phyloP scores from a whole-genome alignment of 2,888 invertebrate genomes.

The Proisotoma minuta region DNA sequence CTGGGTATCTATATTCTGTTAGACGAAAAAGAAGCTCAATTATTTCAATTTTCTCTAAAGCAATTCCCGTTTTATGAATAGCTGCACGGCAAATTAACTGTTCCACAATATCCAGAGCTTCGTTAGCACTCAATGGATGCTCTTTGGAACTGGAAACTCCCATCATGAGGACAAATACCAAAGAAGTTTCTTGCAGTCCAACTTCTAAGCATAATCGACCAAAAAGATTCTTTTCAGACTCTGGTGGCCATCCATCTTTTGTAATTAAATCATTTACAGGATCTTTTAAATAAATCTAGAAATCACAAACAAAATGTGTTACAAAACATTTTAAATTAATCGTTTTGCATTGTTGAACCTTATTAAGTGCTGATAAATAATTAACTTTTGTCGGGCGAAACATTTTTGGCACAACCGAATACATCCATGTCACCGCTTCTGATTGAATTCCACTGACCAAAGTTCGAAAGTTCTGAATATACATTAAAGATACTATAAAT shows the following conservation, averaged over 20 bases:
- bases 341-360: too few relatives aligned
- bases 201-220: slow-evolving; percentile 80
- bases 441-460: slow-evolving; percentile 65
- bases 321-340: too few relatives aligned
- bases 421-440: slow-evolving; percentile 82
- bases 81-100: slow-evolving; percentile 80
- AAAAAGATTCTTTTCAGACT: slow-evolving; percentile 74
- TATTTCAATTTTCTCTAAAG: slow-evolving; percentile 74
- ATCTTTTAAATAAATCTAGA: slow-evolving; percentile 66
- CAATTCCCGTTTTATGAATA: slow-evolving; percentile 65
- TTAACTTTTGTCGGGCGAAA: slow-evolving; percentile 69
- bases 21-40: slow-evolving; percentile 85
- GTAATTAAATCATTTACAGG: slow-evolving; percentile 37
- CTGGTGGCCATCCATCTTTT: slow-evolving; percentile 79
- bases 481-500: not conserved
- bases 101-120: slow-evolving; percentile 80
- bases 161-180: slow-evolving; percentile 74
- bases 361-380: slow-evolving; percentile 71
- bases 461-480: slow-evolving; percentile 53
- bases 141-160: slow-evolving; percentile 70
- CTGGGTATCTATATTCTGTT: slow-evolving; percentile 65
- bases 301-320: slow-evolving; percentile 8
- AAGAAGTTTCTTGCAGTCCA: slow-evolving; percentile 77
- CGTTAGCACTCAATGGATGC: slow-evolving; percentile 71
- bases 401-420: slow-evolving; percentile 69